phyloP scores from a whole-genome alignment of 2,888 invertebrate genomes.

The Abrostola triplasia region DNA sequence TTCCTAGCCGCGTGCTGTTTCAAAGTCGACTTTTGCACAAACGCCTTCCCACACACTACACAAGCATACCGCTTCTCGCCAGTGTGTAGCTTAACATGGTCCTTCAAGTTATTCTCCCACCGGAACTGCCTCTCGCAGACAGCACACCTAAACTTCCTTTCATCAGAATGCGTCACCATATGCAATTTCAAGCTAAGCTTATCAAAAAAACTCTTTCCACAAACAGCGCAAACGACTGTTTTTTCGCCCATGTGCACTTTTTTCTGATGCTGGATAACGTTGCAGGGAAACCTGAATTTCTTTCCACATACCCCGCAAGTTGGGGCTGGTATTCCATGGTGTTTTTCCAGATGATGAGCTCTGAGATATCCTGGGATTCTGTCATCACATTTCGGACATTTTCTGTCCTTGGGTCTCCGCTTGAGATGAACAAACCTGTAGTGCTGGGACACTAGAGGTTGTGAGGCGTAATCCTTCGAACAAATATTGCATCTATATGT shows the following conservation, averaged over 20 bases:
- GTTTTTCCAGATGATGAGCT: constrained; percentile 70
- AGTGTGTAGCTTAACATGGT: constrained; percentile 62
- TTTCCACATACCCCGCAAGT: constrained; percentile 71
- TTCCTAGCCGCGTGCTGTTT: constrained; percentile 74
- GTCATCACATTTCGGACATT: constrained; percentile 69
- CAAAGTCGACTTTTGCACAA: constrained; percentile 77
- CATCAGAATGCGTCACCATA: constrained; percentile 57
- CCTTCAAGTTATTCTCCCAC: constrained; percentile 62
- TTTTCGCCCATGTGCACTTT: constrained; percentile 72
- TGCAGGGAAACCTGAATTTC: constrained; percentile 68
- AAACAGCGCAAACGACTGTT: constrained; percentile 78
- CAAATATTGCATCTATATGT: constrained; percentile 67
- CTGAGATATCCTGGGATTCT: constrained; percentile 63
- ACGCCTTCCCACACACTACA: constrained; percentile 73
- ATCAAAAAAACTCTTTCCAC: constrained; percentile 81
- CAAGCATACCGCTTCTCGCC: constrained; percentile 78
- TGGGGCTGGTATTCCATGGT: constrained; percentile 71
- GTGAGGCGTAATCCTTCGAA: constrained; percentile 61
- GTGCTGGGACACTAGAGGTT: constrained; percentile 71
- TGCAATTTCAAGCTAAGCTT: constrained; percentile 60
- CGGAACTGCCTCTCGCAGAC: constrained; percentile 56
- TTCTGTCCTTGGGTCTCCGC: constrained; percentile 60
- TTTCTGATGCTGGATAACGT: constrained; percentile 69
- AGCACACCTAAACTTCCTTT: constrained; percentile 56
- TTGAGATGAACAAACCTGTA: constrained; percentile 72